phyloP scores from a whole-genome alignment of 2,888 invertebrate genomes.

The Drosophila ezoana region DNA sequence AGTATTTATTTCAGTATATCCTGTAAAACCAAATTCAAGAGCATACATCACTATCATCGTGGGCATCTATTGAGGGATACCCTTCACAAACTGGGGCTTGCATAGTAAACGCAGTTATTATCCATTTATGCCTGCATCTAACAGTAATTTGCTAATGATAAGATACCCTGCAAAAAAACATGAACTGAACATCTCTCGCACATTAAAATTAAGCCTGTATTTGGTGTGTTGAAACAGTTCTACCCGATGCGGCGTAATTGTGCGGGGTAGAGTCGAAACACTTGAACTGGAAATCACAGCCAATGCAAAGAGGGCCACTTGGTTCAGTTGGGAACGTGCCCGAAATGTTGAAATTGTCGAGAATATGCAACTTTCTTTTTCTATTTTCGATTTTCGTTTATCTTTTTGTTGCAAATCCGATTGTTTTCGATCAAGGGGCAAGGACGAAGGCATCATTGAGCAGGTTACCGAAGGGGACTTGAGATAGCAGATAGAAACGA shows the following conservation, averaged over 20 bases:
- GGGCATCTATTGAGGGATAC: too few relatives aligned
- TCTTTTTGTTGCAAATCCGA: constrained; percentile 28
- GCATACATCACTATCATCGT: too few relatives aligned
- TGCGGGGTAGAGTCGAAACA: constrained; percentile 27
- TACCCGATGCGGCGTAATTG: constrained; percentile 17
- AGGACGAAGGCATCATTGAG: constrained; percentile 20
- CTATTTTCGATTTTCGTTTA: too few relatives aligned
- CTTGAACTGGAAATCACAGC: constrained; percentile 34
- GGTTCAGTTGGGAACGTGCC: constrained; percentile 38
- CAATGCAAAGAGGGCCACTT: constrained; percentile 30
- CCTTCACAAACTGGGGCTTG: too few relatives aligned
- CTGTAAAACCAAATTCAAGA: background rate
- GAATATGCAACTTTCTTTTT: constrained; percentile 17
- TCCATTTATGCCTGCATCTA: too few relatives aligned
- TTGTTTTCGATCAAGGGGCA: constrained; percentile 24
- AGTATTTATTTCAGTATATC: too few relatives aligned
- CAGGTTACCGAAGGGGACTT: constrained; percentile 7
- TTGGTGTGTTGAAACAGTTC: background rate
- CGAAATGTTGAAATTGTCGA: constrained; percentile 22
- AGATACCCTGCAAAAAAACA: background rate
- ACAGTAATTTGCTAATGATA: too few relatives aligned
- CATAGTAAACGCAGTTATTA: too few relatives aligned
- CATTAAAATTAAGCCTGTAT: too few relatives aligned
- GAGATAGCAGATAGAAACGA: background rate
- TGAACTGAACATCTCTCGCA: too few relatives aligned